These are phyloP conservation scores for Tinea trinotella DNA, from an alignment of 2,888 invertebrate species.

Conservation along the genomic window DNA sequence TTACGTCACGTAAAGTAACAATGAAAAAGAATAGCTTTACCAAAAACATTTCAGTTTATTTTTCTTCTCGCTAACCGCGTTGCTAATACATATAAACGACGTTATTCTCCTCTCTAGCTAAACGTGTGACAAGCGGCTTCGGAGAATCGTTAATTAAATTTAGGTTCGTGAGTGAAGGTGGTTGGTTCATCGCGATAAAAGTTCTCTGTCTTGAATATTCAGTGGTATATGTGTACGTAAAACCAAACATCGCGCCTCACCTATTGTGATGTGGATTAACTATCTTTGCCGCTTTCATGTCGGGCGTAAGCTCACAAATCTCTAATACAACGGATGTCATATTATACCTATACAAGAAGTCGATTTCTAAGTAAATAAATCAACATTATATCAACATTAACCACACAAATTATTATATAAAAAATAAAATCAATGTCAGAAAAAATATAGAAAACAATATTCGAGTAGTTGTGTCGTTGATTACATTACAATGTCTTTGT, in stretches of 20 bases:
- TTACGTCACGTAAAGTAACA: conserved; percentile 7
- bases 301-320: conserved; percentile 32
- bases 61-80: conserved; percentile 16
- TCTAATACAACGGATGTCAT: conserved; percentile 25
- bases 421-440: too few relatives aligned
- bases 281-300: conserved; percentile 34
- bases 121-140: conserved; percentile 37
- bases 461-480: neutral
- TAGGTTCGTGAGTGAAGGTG: conserved; percentile 42
- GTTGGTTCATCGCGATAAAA: conserved; percentile 50
- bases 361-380: neutral
- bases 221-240: conserved; percentile 30
- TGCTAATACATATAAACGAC: conserved; percentile 17
- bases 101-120: conserved; percentile 27
- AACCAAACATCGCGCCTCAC: conserved; percentile 27
- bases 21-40: conserved; percentile 1
- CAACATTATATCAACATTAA: too few relatives aligned
- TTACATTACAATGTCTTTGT: neutral
- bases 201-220: conserved; percentile 38
- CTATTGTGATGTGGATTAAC: conserved; percentile 41
- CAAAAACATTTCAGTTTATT: conserved; percentile 11
- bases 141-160: conserved; percentile 52
- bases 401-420: too few relatives aligned
- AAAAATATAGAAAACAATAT: too few relatives aligned
- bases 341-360: conserved; percentile 4